Evolutionary conservation across 1,140 invertebrate species (phyloP), one percentile per base, ranked within the genome.

Genomic region (Phenacoccus solenopsis): DNA sequence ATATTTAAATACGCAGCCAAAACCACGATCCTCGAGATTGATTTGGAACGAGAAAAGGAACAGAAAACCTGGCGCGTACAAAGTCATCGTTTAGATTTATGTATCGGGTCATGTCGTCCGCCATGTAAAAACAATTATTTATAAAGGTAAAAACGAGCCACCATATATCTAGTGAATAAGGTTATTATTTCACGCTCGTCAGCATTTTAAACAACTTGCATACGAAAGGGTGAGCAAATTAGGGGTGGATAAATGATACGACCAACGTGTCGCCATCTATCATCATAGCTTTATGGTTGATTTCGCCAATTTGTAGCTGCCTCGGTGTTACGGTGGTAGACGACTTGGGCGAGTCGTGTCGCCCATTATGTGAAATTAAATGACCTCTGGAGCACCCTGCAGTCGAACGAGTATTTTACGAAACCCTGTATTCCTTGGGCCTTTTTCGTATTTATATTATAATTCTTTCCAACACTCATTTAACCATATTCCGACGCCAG

Each of bases 81-180:
- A 49, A 49, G 38, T 49, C 38, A 49, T 49, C 38, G 38, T 49
- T 49, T 49, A 49, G 38, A 49, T 49, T 49, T 49, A 49, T 49
- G 38, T 49, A 5, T 5, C 5, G 16, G 38, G 38, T 49, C 38
- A 49, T 49, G 38, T 49, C 38, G 38, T 49, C 38, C 38, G 38
- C 38, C 5, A 49, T 49, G 38, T 49, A n/a, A 49, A 49, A 49
- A 49, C 38, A 49, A 49, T 49, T 49, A 49, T 49, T 49, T 49
- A 49, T 49, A 49, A n/a, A 49, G 38, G 38, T 49, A 9, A n/a
- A 49, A 49, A 49, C 38, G 38, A 49, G 38, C 38, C 16, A 49
- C 38, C 30, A 32, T 32, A 32, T 32, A 32, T 32, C 30, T 32
- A 32, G 30, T 32, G 13, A 3, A 49, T 49, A 49, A n/a, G 38